Percentiles rank a stretch among this genome's conserved stretches.
phyloP scores from a whole-genome alignment of 2,888 invertebrate species.

The Sarcophaga variegata region DNA sequence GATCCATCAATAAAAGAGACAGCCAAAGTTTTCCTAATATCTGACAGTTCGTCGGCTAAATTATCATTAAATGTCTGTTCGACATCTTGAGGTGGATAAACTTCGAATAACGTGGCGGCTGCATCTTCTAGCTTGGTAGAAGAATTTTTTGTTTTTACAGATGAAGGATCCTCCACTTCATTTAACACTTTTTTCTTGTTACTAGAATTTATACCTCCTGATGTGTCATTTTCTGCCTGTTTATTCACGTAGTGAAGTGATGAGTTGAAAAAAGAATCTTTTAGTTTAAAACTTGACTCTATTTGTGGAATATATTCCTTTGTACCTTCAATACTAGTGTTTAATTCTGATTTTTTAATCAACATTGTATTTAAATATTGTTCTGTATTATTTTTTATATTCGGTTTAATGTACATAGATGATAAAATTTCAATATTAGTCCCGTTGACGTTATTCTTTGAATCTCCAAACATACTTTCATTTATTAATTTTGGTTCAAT shows the following conservation, averaged over 20 bases:
- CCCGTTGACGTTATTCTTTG: too few relatives aligned
- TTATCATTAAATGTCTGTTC: constrained; percentile 76
- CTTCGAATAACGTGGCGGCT: constrained; percentile 63
- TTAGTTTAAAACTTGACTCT: not conserved
- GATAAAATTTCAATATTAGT: not conserved
- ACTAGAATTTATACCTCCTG: not conserved
- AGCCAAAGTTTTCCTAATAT: constrained; percentile 71
- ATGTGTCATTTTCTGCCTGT: too few relatives aligned
- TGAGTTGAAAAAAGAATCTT: not conserved
- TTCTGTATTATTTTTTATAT: not conserved
- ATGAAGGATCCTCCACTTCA: constrained; percentile 43
- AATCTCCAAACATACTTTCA: not conserved
- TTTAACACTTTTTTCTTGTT: not conserved
- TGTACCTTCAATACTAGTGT: not conserved
- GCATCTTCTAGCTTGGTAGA: constrained; percentile 35
- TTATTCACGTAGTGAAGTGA: not conserved
- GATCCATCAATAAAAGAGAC: constrained; percentile 62
- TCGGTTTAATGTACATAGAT: not conserved
- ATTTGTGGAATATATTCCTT: not conserved
- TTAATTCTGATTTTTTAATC: not conserved
- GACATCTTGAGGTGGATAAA: constrained; percentile 73
- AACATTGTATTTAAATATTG: not conserved
- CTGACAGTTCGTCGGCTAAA: constrained; percentile 74
- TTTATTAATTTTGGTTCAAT: not conserved
- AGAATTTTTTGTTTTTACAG: constrained; percentile 36